Conservation (phyloP, 2,113 vertebrate species). For the Marmota flaviventris region DNA sequence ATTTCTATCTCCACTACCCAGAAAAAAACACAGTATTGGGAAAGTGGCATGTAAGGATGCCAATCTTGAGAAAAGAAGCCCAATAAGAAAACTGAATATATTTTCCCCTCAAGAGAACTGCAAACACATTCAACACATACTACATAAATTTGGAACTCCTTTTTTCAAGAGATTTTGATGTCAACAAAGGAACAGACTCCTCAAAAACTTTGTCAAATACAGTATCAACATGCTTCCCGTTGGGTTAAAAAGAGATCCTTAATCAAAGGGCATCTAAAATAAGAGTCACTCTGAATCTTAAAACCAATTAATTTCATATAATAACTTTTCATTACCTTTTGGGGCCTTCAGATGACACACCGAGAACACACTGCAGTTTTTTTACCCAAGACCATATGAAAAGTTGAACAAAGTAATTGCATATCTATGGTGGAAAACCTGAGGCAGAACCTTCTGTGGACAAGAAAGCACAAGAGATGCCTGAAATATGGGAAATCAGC, state of each 20-base stretch:
- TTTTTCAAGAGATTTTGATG: conserved; percentile 14
- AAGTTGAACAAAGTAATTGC: too few species aligned
- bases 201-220: conserved; percentile 19
- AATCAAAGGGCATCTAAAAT: conserved; percentile 33
- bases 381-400: too few species aligned
- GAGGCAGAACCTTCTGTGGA: too few species aligned
- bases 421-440: too few species aligned
- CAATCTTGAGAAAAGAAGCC: neutral
- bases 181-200: conserved; percentile 15
- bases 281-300: conserved; percentile 17
- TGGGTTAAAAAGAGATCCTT: neutral
- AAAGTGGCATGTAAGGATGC: neutral
- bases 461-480: too few species aligned
- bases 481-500: too few species aligned
- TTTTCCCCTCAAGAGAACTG: conserved; percentile 1
- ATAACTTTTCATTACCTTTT: too few species aligned
- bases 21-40: neutral
- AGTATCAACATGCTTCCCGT: neutral
- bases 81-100: conserved; percentile 3
- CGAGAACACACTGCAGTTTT: too few species aligned
- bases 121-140: neutral
- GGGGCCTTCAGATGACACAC: too few species aligned
- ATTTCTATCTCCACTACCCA: neutral
- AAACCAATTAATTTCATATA: neutral
- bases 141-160: neutral